Conservation (phyloP, 64 coral and sea anemone genomes). For the Acropora yongei region DNA sequence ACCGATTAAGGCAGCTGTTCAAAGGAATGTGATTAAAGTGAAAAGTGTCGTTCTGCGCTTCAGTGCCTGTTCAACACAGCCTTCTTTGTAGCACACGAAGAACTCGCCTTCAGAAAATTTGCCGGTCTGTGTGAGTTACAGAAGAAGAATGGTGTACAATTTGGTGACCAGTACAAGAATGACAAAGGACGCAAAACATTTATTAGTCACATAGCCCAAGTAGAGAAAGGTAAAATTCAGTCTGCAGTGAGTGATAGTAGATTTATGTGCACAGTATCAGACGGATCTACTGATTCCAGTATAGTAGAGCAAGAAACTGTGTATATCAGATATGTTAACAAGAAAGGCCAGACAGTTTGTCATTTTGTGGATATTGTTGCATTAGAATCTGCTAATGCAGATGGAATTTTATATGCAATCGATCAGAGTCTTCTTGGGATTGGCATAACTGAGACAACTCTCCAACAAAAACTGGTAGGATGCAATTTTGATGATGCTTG, state of each 20-base stretch:
- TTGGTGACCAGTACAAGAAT: conserved; percentile 41
- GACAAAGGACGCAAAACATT: conserved; percentile 30
- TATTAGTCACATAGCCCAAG: conserved; percentile 32
- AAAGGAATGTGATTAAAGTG: neutral
- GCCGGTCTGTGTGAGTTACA: conserved; percentile 27
- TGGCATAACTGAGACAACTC: too few species aligned
- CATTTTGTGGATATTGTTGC: conserved; percentile 14
- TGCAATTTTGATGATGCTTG: too few species aligned
- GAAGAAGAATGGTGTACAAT: conserved; percentile 47
- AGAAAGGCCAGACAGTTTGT: neutral
- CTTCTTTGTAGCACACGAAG: neutral
- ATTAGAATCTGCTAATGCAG: neutral
- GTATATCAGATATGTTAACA: conserved; percentile 3
- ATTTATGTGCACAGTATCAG: neutral
- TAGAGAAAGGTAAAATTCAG: conserved; percentile 39
- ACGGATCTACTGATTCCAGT: neutral
- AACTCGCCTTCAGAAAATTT: conserved; percentile 23
- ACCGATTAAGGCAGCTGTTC: neutral
- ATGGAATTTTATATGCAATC: too few species aligned
- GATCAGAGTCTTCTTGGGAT: too few species aligned
- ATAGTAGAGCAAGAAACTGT: conserved; percentile 1
- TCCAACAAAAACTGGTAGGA: too few species aligned
- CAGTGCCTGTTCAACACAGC: neutral
- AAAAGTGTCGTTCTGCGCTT: neutral
- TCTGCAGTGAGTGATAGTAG: neutral